These are phyloP conservation scores for Nycticryphes semicollaris DNA, from an alignment of 2,113 vertebrate species.

Conservation along the genomic window DNA sequence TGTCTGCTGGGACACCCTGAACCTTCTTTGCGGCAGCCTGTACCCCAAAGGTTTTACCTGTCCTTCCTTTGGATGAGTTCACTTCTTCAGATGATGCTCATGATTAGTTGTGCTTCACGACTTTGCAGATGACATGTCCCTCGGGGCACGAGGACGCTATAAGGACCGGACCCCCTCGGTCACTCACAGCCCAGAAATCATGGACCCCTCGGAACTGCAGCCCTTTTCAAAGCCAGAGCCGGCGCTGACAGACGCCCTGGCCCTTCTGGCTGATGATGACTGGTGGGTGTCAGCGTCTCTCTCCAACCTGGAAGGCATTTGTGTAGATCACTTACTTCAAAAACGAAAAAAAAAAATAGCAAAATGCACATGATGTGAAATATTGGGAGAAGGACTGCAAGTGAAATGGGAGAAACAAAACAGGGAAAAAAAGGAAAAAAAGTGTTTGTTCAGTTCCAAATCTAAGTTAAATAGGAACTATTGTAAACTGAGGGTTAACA, in stretches of 20 bases:
- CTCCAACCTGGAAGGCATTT: background rate
- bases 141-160: conserved; percentile 58
- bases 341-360: background rate
- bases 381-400: rapidly evolving
- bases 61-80: background rate
- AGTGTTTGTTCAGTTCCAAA: rapidly evolving
- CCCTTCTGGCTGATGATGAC: conserved; percentile 82
- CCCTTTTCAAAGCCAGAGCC: conserved; percentile 85
- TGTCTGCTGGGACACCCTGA: background rate
- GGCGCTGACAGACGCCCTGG: conserved; percentile 82
- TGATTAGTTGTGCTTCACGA: background rate
- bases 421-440: background rate
- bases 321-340: background rate
- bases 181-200: conserved; percentile 69
- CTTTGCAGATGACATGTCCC: conserved; percentile 74
- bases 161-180: conserved; percentile 66
- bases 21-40: background rate
- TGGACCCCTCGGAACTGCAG: conserved; percentile 77
- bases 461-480: background rate
- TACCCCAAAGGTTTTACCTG: rapidly evolving
- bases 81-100: background rate
- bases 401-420: too few relatives aligned
- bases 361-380: too few relatives aligned
- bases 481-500: background rate
- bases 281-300: conserved; percentile 77